Evolutionary conservation across 2,888 invertebrate genomes (phyloP).

Genomic region (Lobophora halterata): DNA sequence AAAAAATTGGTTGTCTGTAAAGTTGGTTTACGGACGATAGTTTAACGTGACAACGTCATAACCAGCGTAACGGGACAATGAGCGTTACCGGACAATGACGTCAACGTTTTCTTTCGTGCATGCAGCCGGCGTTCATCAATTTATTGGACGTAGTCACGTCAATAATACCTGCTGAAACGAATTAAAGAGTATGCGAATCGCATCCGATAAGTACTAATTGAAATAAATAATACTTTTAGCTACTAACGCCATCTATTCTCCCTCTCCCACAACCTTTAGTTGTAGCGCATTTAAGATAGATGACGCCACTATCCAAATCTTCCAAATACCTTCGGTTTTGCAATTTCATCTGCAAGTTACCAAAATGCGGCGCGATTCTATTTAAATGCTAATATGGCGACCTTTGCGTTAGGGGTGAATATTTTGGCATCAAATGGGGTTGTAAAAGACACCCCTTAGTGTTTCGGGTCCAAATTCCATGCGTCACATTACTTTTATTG

Average conservation of each 20-base stretch:
- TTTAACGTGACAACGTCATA: too few relatives aligned
- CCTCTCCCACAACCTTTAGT: conserved; percentile 9
- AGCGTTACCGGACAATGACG: too few relatives aligned
- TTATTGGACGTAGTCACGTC: too few relatives aligned
- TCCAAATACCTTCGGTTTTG: conserved; percentile 13
- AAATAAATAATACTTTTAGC: too few relatives aligned
- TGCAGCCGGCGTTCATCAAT: too few relatives aligned
- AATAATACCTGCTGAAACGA: too few relatives aligned
- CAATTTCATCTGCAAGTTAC: conserved; percentile 21
- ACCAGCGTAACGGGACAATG: too few relatives aligned
- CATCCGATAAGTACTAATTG: too few relatives aligned
- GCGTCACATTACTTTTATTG: conserved; percentile 33
- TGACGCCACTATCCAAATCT: conserved; percentile 17
- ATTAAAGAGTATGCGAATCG: too few relatives aligned
- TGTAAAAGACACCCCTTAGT: conserved; percentile 35
- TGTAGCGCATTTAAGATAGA: conserved; percentile 21
- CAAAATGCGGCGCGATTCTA: conserved; percentile 35
- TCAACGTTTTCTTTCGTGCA: too few relatives aligned
- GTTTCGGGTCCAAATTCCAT: conserved; percentile 29
- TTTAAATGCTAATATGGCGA: conserved; percentile 54
- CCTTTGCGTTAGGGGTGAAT: conserved; percentile 36
- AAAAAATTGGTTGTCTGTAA: too few relatives aligned
- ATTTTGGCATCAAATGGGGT: conserved; percentile 29
- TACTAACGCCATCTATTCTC: conserved; percentile 26
- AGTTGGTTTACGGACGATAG: too few relatives aligned